phyloP scores from a whole-genome alignment of 2,797 vertebrate genomes.

The Typhlichthys subterraneus region DNA sequence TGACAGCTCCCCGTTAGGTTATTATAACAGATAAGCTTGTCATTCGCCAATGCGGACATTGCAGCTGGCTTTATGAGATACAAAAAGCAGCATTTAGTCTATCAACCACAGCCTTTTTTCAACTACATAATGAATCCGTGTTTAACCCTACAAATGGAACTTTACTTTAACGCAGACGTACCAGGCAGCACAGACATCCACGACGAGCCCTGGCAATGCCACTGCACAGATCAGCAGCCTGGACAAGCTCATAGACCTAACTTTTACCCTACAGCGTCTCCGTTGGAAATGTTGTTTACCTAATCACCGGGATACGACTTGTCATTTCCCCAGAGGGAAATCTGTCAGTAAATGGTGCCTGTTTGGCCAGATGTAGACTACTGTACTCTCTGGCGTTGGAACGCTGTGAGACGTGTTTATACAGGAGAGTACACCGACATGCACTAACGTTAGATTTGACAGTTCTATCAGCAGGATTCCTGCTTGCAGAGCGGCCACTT shows the following conservation, averaged over 20 bases:
- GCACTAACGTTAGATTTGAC: background rate
- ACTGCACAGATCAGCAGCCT: background rate
- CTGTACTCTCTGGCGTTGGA: background rate
- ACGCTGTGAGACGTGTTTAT: background rate
- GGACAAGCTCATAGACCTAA: background rate
- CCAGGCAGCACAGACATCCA: background rate
- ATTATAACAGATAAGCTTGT: constrained; percentile 5
- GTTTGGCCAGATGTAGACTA: background rate
- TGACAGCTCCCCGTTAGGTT: background rate
- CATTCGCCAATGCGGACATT: background rate
- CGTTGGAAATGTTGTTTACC: background rate
- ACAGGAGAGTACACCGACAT: background rate
- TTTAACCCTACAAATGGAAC: no score
- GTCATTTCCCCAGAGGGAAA: background rate
- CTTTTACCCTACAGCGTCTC: background rate
- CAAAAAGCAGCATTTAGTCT: background rate
- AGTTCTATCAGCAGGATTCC: background rate
- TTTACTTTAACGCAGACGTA: background rate
- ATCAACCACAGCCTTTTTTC: background rate
- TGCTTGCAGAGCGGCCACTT: no score
- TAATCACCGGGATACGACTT: background rate
- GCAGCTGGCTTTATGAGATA: background rate
- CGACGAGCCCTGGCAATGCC: constrained; percentile 2
- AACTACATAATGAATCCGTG: background rate
- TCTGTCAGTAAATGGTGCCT: no score